These are phyloP conservation scores for Craseonycteris thonglongyai DNA, from an alignment of 2,113 vertebrate species.

Conservation along the genomic window DNA sequence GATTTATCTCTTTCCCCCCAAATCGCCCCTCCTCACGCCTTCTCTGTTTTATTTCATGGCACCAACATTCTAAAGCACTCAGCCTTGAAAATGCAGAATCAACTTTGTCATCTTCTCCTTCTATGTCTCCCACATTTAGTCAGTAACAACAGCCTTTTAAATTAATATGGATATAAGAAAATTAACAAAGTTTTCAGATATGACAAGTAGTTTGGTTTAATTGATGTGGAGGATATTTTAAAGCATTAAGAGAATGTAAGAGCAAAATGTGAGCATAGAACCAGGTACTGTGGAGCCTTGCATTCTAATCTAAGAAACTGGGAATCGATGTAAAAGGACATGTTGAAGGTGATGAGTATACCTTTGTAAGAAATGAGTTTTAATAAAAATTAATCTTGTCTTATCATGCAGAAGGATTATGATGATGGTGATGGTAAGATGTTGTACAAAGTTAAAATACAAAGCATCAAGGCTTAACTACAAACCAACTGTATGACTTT, in stretches of 20 bases:
- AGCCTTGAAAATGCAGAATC: slow-evolving; percentile 36
- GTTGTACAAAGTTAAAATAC: background rate
- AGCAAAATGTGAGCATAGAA: background rate
- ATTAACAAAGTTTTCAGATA: slow-evolving; percentile 60
- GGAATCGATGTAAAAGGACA: background rate
- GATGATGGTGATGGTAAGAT: background rate
- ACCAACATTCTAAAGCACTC: slow-evolving; percentile 28
- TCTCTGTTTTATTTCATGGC: background rate
- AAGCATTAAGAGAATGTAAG: background rate
- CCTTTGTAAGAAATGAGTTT: background rate
- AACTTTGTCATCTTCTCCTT: slow-evolving; percentile 33
- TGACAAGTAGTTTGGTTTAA: slow-evolving; percentile 36
- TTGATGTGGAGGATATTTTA: background rate
- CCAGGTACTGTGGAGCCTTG: background rate
- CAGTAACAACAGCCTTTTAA: slow-evolving; percentile 48
- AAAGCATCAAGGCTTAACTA: background rate
- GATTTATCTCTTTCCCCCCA: background rate
- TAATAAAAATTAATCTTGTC: background rate
- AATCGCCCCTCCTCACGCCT: background rate
- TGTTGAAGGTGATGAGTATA: background rate
- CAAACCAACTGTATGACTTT: background rate
- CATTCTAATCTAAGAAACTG: background rate
- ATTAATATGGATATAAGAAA: slow-evolving; percentile 48
- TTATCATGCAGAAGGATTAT: background rate
- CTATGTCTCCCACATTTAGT: slow-evolving; percentile 50